A percentile compares a stretch with the other conserved stretches of the same genome.
Conservation (phyloP, 2,797 vertebrate genomes). For the Microctenopoma steveboyesi region DNA sequence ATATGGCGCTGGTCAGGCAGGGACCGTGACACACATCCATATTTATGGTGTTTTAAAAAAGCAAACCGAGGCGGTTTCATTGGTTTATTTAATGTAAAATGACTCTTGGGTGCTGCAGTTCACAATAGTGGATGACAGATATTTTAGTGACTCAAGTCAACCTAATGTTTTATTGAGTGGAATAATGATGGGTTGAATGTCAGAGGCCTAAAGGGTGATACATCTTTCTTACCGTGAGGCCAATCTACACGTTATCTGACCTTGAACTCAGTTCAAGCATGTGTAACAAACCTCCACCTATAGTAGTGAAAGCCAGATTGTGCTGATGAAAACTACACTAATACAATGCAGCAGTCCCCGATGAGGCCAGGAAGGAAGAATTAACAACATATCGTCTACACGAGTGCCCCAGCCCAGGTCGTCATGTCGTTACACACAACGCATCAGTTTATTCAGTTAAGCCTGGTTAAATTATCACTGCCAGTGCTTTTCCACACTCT, state of each 20-base stretch:
- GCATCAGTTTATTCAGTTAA: conserved; percentile 77
- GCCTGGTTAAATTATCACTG: conserved; percentile 46
- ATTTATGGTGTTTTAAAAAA: conserved; percentile 31
- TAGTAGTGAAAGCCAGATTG: conserved; percentile 42
- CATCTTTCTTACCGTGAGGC: not conserved
- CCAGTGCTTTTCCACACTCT: conserved; percentile 38
- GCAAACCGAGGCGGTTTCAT: not conserved
- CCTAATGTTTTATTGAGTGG: conserved; percentile 7
- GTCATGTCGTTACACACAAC: conserved; percentile 54
- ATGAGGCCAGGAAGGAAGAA: conserved; percentile 78
- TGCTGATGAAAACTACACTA: conserved; percentile 34
- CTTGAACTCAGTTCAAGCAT: conserved; percentile 31
- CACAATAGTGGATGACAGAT: not conserved
- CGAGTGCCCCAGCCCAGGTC: conserved; percentile 40
- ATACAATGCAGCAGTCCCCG: conserved; percentile 68
- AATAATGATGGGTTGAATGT: not conserved
- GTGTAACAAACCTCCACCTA: conserved; percentile 42
- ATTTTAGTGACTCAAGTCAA: not conserved
- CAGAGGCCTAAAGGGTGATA: no score
- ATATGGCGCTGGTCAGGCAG: no score
- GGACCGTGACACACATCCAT: not conserved
- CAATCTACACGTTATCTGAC: conserved; percentile 8
- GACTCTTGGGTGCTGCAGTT: not conserved
- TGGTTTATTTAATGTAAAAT: not conserved
- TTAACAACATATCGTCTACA: conserved; percentile 73